Conservation (phyloP, 1,140 invertebrate genomes). For the Atta colombica region DNA sequence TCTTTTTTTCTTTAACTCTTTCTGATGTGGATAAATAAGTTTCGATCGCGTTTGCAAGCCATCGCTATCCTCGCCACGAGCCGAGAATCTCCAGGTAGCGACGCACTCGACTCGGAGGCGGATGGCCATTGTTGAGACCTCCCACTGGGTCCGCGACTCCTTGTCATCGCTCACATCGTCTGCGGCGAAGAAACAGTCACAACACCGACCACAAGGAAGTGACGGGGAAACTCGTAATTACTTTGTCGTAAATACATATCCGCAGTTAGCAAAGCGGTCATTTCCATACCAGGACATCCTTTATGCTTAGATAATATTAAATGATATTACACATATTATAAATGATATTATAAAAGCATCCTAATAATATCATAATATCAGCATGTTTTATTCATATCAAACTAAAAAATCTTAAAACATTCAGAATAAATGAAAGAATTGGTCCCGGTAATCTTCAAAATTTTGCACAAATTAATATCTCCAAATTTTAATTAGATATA, state of each 20-base stretch:
- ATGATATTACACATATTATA: neutral
- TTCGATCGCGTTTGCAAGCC: slow-evolving; percentile 63
- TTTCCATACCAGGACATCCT: neutral
- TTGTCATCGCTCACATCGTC: slow-evolving; percentile 81
- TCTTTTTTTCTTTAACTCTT: neutral
- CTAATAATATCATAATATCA: neutral
- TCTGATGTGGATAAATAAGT: slow-evolving; percentile 16
- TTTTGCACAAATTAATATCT: neutral
- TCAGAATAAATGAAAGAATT: neutral
- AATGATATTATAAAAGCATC: neutral
- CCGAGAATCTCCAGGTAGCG: slow-evolving; percentile 75
- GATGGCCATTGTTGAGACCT: slow-evolving; percentile 81
- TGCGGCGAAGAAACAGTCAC: slow-evolving; percentile 76
- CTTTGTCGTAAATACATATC: slow-evolving; percentile 72
- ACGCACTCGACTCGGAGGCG: slow-evolving; percentile 75
- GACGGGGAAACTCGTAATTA: slow-evolving; percentile 79
- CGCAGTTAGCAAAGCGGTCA: slow-evolving; percentile 17
- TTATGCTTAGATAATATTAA: neutral
- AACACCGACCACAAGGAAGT: slow-evolving; percentile 74
- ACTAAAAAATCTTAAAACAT: neutral
- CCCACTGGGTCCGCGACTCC: slow-evolving; percentile 80
- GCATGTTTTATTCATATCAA: neutral
- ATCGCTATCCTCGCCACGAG: slow-evolving; percentile 67
- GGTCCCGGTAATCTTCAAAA: neutral
- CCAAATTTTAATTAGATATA: neutral